These are phyloP conservation scores for Petrocephalus sullivani DNA, from an alignment of 2,797 vertebrate species.

Conservation along the genomic window DNA sequence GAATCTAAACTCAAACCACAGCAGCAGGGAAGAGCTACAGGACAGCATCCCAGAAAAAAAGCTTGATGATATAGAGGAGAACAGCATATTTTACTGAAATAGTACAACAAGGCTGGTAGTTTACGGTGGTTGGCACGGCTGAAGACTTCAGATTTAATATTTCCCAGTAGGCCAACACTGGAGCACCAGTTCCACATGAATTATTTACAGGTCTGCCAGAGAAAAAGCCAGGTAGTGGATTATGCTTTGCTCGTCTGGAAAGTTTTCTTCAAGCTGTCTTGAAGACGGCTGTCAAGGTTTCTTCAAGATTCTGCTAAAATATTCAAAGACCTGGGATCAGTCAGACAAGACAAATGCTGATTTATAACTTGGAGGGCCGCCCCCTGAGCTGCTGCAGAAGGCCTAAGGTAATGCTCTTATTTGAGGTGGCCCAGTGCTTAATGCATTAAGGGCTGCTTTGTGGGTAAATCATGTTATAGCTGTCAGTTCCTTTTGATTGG, in stretches of 20 bases:
- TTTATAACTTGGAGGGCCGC: background rate
- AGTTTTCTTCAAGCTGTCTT: background rate
- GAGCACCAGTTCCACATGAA: background rate
- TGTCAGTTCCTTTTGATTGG: too few relatives aligned
- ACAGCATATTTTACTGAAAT: background rate
- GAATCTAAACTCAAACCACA: background rate
- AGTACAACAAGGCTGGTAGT: background rate
- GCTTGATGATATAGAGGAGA: background rate
- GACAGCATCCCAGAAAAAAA: background rate
- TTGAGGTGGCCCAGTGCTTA: background rate
- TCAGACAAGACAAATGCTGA: background rate
- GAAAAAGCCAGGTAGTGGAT: background rate
- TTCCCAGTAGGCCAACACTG: background rate
- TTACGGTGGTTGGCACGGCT: background rate
- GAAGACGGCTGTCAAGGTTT: background rate
- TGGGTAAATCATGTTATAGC: background rate
- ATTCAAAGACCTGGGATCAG: background rate
- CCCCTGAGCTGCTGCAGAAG: background rate
- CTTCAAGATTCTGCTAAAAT: background rate
- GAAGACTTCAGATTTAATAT: background rate
- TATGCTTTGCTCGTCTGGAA: background rate
- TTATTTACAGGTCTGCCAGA: conserved; percentile 1
- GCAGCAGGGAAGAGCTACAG: background rate
- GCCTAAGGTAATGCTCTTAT: background rate
- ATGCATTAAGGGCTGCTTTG: background rate